These are phyloP conservation scores for Drosophila lowei DNA, from an alignment of 1,140 invertebrate species.

Conservation along the genomic window DNA sequence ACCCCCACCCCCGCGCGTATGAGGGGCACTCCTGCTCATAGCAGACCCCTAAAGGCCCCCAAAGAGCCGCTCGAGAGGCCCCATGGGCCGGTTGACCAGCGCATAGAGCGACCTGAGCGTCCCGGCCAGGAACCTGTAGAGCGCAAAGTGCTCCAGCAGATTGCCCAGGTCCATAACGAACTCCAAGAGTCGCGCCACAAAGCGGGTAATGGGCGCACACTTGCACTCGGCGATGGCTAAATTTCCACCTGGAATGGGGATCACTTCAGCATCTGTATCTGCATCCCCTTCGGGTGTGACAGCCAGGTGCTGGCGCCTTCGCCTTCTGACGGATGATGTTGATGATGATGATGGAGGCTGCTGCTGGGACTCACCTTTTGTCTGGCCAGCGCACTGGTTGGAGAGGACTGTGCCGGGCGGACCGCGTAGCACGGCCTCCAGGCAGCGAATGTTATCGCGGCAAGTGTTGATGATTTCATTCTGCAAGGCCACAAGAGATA, in stretches of 20 bases:
- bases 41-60: constrained; percentile 61
- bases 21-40: constrained; percentile 39
- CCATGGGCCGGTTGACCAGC: constrained; percentile 66
- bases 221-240: constrained; percentile 59
- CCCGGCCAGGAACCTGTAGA: constrained; percentile 73
- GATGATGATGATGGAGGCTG: constrained; percentile 34
- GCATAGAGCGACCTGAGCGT: constrained; percentile 74
- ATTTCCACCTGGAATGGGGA: constrained; percentile 4
- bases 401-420: constrained; percentile 78
- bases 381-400: constrained; percentile 69
- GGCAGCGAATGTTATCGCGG: constrained; percentile 88
- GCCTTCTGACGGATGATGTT: constrained; percentile 16
- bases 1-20: too few relatives aligned
- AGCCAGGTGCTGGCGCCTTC: constrained; percentile 4
- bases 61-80: constrained; percentile 63
- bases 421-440: constrained; percentile 85
- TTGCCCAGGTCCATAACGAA: constrained; percentile 75
- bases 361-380: constrained; percentile 81
- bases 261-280: not conserved
- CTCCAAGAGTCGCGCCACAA: constrained; percentile 77
- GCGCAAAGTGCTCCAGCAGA: constrained; percentile 72
- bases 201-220: constrained; percentile 80
- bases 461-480: constrained; percentile 89
- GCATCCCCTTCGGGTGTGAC: constrained; percentile 7
- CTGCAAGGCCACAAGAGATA: constrained; percentile 83